Conservation (phyloP, 1,140 invertebrate genomes). For the Bombyx mori region ASM3026992v2 NC_085121.1:11661501-11662000, state of each 20-base stretch:
- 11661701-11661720: slow-evolving; percentile 11
- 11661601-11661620: slow-evolving; percentile 40
- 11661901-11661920: too few species aligned
- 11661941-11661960: too few species aligned
- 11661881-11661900: too few species aligned
- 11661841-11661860: not conserved
- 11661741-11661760: slow-evolving; percentile 1
- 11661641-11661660: slow-evolving; percentile 52
- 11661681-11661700: slow-evolving; percentile 28
- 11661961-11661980: too few species aligned
- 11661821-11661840: slow-evolving; percentile 15
- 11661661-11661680: slow-evolving; percentile 39
- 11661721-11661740: slow-evolving; percentile 7
- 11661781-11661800: slow-evolving; percentile 17
- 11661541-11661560: not conserved
- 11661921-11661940: too few species aligned
- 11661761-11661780: too few species aligned
- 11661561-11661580: not conserved
- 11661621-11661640: slow-evolving; percentile 49
- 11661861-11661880: too few species aligned
- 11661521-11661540: not conserved
- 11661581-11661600: slow-evolving; percentile 6
- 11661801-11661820: slow-evolving; percentile 21
- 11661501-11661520: too few species aligned
- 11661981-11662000: too few species aligned